A percentile compares a stretch with the other conserved stretches of the same genome.
These are phyloP conservation scores for Sinohyriopsis cumingii DNA, from an alignment of 2,888 invertebrate species.

Conservation along the genomic window DNA sequence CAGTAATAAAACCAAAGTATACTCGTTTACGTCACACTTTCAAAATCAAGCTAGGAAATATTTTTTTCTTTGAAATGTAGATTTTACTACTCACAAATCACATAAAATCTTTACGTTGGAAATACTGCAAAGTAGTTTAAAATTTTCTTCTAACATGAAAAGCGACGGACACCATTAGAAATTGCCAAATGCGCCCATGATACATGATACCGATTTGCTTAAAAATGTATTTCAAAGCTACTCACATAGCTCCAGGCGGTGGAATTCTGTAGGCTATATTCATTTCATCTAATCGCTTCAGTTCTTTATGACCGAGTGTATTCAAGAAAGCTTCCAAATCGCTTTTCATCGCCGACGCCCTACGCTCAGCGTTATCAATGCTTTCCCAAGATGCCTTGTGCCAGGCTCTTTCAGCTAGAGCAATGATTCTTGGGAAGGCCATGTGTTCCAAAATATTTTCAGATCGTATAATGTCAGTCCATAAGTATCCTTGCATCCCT, in stretches of 20 bases:
- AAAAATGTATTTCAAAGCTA: neutral
- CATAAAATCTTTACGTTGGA: no score
- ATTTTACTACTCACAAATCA: no score
- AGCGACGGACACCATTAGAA: no score
- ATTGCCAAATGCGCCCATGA: no score
- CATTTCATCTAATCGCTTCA: constrained; percentile 45
- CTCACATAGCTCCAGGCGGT: constrained; percentile 57
- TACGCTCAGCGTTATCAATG: constrained; percentile 17
- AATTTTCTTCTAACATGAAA: no score
- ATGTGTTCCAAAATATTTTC: constrained; percentile 49
- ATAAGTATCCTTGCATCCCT: constrained; percentile 66
- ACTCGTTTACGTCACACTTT: no score
- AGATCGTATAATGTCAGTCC: constrained; percentile 55
- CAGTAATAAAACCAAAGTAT: no score
- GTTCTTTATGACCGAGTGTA: constrained; percentile 57
- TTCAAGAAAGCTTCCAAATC: constrained; percentile 61
- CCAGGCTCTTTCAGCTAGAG: constrained; percentile 66
- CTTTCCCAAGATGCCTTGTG: constrained; percentile 62
- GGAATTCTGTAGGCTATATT: constrained; percentile 55
- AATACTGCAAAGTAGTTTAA: no score
- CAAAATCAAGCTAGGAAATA: no score
- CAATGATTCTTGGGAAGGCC: constrained; percentile 58
- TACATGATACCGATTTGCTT: no score
- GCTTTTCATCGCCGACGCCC: constrained; percentile 9
- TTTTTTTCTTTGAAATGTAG: no score